Evolutionary conservation across 1,140 invertebrate genomes (phyloP).

Genomic region (Akabosia matsudoensis): DNA sequence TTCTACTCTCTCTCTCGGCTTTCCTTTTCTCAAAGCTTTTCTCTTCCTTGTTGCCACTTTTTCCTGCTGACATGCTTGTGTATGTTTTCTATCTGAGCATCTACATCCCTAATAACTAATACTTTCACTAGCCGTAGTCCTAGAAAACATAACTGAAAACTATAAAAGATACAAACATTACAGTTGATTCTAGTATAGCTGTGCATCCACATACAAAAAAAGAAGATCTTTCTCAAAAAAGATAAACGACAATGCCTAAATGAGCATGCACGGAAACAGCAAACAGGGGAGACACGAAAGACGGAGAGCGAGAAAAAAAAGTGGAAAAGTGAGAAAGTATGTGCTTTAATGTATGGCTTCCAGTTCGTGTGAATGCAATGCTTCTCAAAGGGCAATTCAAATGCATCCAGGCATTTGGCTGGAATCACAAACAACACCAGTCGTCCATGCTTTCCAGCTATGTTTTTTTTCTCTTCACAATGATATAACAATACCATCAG

Average conservation of each 20-base stretch:
- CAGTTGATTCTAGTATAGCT: too few relatives aligned
- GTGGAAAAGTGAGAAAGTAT: background rate
- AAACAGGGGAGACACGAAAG: constrained; percentile 9
- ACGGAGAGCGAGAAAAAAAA: background rate
- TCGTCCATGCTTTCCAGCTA: too few relatives aligned
- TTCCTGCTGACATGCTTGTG: constrained; percentile 5
- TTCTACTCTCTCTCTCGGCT: constrained; percentile 14
- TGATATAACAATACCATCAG: background rate
- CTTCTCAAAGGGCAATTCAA: background rate
- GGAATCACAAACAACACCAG: background rate
- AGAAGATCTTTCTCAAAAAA: too few relatives aligned
- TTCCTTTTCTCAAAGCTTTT: background rate
- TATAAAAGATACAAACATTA: too few relatives aligned
- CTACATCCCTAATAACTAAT: too few relatives aligned
- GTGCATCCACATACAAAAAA: constrained; percentile 7
- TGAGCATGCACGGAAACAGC: background rate
- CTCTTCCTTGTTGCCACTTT: background rate
- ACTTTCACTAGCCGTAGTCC: too few relatives aligned
- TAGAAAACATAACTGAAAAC: too few relatives aligned
- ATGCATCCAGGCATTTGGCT: background rate
- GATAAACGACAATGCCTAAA: too few relatives aligned
- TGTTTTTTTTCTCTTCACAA: too few relatives aligned
- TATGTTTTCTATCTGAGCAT: background rate
- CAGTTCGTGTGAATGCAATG: background rate
- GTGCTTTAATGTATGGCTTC: background rate